phyloP scores from a whole-genome alignment of 2,797 vertebrate genomes.

The Varecia variegata region DNA sequence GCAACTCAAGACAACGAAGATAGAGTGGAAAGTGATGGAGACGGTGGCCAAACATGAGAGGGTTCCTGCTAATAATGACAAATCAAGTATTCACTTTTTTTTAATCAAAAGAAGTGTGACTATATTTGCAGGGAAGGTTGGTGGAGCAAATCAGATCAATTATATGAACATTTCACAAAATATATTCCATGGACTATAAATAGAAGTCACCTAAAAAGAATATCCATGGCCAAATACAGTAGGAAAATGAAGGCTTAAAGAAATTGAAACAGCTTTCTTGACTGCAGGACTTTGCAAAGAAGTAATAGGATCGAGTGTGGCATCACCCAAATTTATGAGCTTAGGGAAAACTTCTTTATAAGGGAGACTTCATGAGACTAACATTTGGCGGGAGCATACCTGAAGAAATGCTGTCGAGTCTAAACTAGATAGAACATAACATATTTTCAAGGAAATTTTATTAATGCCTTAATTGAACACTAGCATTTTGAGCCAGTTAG shows the following conservation, averaged over 20 bases:
- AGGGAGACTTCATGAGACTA: neutral
- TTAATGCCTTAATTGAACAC: slow-evolving; percentile 17
- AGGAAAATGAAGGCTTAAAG: slow-evolving; percentile 28
- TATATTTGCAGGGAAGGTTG: neutral
- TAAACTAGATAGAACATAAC: neutral
- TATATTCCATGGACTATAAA: neutral
- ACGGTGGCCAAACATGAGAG: neutral
- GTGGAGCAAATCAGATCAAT: neutral
- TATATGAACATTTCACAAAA: slow-evolving; percentile 12
- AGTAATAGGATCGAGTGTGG: neutral
- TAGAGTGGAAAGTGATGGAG: neutral
- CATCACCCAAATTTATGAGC: neutral
- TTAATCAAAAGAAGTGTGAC: neutral
- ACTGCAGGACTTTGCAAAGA: neutral
- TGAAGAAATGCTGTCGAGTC: neutral
- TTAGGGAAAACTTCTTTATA: neutral
- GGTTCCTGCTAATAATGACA: neutral
- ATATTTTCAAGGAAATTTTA: neutral
- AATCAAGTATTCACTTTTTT: neutral
- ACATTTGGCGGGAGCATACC: neutral
- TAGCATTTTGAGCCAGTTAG: neutral
- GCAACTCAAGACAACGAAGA: neutral
- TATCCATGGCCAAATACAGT: neutral
- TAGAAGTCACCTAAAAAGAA: slow-evolving; percentile 37
- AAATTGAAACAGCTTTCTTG: slow-evolving; percentile 36